Evolutionary conservation across 2,888 invertebrate species (phyloP).

Genomic region (Cryptosula pallasiana): DNA sequence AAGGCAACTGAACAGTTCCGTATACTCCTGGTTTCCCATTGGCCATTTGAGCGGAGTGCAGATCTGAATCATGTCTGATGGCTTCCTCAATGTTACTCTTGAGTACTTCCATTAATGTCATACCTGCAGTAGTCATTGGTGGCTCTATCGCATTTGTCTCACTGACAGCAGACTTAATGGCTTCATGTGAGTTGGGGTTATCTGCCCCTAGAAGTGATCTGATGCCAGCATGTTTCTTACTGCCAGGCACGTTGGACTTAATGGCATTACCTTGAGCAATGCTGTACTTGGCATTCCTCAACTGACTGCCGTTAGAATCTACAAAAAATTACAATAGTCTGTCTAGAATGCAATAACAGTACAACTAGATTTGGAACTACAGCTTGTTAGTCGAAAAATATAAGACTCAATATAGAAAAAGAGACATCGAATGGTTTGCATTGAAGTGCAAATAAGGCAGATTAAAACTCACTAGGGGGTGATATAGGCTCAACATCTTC

Average conservation of each 20-base stretch:
- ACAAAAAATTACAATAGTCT: no score
- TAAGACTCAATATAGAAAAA: no score
- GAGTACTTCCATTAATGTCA: slow-evolving; percentile 10
- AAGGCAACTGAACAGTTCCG: not conserved
- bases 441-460: no score
- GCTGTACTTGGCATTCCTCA: not conserved
- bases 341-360: no score
- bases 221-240: slow-evolving; percentile 8
- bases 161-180: not conserved
- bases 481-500: slow-evolving; percentile 21
- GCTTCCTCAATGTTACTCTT: slow-evolving; percentile 18
- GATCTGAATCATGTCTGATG: slow-evolving; percentile 1
- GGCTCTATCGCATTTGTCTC: not conserved
- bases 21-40: not conserved
- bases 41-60: not conserved
- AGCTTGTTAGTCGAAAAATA: no score
- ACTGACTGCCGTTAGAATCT: not conserved
- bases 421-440: no score
- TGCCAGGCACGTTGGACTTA: not conserved
- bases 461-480: slow-evolving; percentile 5
- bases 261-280: not conserved
- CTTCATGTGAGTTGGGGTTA: not conserved
- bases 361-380: no score
- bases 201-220: slow-evolving; percentile 21
- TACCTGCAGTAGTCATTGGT: not conserved